Evolutionary conservation across 1,140 invertebrate genomes (phyloP), one percentile per base, ranked within the genome.

Genomic region (Dendroctonus ponderosae): DNA sequence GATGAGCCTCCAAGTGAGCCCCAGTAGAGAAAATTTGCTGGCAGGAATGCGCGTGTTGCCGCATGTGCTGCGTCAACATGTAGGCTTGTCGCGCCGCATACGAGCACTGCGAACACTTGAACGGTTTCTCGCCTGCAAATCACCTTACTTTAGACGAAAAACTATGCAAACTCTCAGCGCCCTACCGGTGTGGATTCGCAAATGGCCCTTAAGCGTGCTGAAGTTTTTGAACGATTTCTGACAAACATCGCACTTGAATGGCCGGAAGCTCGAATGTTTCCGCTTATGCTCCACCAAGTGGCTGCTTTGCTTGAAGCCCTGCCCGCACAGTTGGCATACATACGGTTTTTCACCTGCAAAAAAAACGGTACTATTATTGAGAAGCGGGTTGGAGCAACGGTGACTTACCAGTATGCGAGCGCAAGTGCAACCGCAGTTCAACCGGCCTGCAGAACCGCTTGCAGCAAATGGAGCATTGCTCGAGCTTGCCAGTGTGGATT

Each of bases 221-320:
- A 65, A 53, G 26, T 68, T 66, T 37, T 75, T 75, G 58, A 76
- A 78, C 0, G 68, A 64, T 44, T 73, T 74, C 0, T 72, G 70
- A 48, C 77, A 79, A 54, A 67, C 66, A 6, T 62, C 39, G 50
- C 77, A 79, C 48, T 75, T 67, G 57, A 68, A 74, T 2, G 76
- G 76, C 46, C 72, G 68, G 58, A 77, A 74, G 37, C 76, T 73
- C 40, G 73, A 75, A 59, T 80, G 80, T 9, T 67, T 74, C 58
- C 68, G 71, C 7, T 62, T 52, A 64, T 78, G 77, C 66, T 73
- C 74, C 1, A 68, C 64, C 51, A 76, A 60, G 64, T 75, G 72
- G 59, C 75, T 76, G 38, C 65, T 69, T 56, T 75, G 74, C 14
- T 66, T 65, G 61, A 75, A 76, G 5, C 63, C 11, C 43, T 71